Evolutionary conservation across 2,888 invertebrate genomes (phyloP).

Genomic region (Ophion costatus): DNA sequence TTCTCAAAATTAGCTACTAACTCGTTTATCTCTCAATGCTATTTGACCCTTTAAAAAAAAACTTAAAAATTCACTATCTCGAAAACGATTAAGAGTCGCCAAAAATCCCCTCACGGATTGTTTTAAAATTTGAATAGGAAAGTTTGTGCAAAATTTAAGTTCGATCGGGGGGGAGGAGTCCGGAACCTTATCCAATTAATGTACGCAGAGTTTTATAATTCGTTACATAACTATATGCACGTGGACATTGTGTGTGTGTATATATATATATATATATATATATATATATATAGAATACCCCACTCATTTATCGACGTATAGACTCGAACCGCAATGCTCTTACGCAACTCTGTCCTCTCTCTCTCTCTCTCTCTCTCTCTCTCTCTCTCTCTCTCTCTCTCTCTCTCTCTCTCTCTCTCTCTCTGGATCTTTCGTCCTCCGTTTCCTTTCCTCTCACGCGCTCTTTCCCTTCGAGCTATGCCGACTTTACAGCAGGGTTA

Average conservation of each 20-base stretch:
- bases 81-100: too few species aligned
- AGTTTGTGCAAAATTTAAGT: too few species aligned
- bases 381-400: background rate
- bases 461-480: slow-evolving; percentile 4
- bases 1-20: too few species aligned
- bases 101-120: too few species aligned
- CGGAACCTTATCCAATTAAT: too few species aligned
- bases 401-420: background rate
- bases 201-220: too few species aligned
- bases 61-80: too few species aligned
- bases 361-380: background rate
- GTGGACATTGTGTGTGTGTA: slow-evolving; percentile 15
- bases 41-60: too few species aligned
- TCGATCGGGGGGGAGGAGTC: too few species aligned
- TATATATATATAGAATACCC: background rate
- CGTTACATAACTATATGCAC: background rate
- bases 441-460: background rate
- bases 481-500: slow-evolving; percentile 24
- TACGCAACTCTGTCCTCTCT: slow-evolving; percentile 53
- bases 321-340: slow-evolving; percentile 59
- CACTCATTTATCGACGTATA: slow-evolving; percentile 64
- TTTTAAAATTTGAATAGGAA: too few species aligned
- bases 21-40: too few species aligned
- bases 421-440: background rate
- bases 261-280: slow-evolving; percentile 13